Evolutionary conservation across 2,113 vertebrate species (phyloP), one percentile per base, ranked within the genome.

Genomic region (Vanacampus margaritifer): DNA sequence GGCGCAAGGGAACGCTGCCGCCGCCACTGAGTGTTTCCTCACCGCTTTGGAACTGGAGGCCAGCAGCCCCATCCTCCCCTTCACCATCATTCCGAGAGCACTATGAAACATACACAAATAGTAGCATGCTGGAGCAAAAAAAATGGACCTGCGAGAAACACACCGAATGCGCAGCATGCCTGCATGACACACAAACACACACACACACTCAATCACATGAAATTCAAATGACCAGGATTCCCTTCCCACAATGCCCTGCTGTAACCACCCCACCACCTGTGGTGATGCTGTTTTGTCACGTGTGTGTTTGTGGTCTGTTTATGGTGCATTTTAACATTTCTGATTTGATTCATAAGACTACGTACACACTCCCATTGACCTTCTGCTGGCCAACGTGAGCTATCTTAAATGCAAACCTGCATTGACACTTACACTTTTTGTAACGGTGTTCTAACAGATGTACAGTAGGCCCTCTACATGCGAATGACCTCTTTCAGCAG

Each of bases 31-130:
- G 88, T 99, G 97, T 87, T 98, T 98, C 88, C 93, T 99, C 72
- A 97, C 95, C 0, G 97, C 97, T 0, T 80, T 99, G 91, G 97
- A 99, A 90, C 94, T 99, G 67, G 97, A 99, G 89, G 97, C 97
- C 77, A 98, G 95, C 92, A 96, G 95, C 84, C 97, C 97, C 0
- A 92, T 98, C 0, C 92, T 99, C 79, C 97, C 97, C 70, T 99
- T 99, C 74, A 98, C 96, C 85, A 95, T 98, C 86, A 97, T 99
- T 57, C 97, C 97, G 50, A 87, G 97, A 12, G 89, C 93, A 0
- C 94, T 99, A 82, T 98, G 93, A 98, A 37, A 79, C 35, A 43
- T 14, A 35, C 24, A 70, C 48, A 75, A 12, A 21, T n/a, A 9
- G 48, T 1, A 16, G 48, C 56, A 24, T 57, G 65, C 65, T 69